Base-by-base conservation (phyloP, 1,140 invertebrate genomes). In the Brachionus asplanchnoidis region DNA sequence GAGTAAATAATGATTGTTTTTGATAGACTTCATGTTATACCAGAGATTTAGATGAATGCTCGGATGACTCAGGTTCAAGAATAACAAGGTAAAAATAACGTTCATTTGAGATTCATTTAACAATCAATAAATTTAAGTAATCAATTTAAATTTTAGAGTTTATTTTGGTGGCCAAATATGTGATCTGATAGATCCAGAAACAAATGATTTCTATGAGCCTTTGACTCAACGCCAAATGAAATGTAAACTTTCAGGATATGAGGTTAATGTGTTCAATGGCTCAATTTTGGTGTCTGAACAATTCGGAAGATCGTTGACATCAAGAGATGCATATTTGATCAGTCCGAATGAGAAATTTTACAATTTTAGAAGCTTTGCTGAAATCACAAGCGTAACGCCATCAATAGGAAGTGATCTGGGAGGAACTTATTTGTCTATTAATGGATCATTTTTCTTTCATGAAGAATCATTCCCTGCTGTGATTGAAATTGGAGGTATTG, bases 381-480 rank as follows among this genome's bases (percentile, higher is more conserved):
- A 87, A 32, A 86, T 87, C 20, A 66, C 77, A 8, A 80, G 82
- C 11, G 42, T 88, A 26, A 85, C 86, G 26, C 86, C 85, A 2
- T 28, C 68, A 5, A 26, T 26, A n/a, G 88, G 87, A 17, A 88
- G 88, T 77, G 84, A 73, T 9, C 80, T 26, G 1, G 88, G 88
- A 6, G 87, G 86, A 2, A 85, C 86, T 26, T 14, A 56, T 26
- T 77, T 88, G 28, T 86, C 86, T 1, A 85, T 88, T 9, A 86
- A 36, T 36, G 88, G 88, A 9, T 79, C 86, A 36, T 85, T 87
- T 82, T 87, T 88, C 85, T 87, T 87, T 65, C 82, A 86, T 83
- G 87, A 86, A 8, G 84, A 82, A 40, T 20, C 6, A 20, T 65
- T 60, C 9, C 77, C 77, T 9, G 50, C 53, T 12, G 9, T n/a